These are phyloP conservation scores for Augochlorella aurata DNA, from an alignment of 2,888 invertebrate species.

Conservation along the genomic window DNA sequence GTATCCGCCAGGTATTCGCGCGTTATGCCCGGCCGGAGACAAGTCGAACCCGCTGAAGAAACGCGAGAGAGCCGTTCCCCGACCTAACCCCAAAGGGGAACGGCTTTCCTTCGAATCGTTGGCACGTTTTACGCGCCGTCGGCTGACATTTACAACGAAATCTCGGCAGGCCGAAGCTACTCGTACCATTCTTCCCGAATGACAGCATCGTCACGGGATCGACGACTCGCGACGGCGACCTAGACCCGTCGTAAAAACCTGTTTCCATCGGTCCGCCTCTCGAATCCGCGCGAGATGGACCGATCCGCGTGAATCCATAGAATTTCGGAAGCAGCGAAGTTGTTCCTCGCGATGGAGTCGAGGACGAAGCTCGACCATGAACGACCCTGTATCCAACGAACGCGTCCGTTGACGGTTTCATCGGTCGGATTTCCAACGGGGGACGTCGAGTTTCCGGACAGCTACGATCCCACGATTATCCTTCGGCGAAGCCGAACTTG, in stretches of 20 bases:
- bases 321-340: too few species aligned
- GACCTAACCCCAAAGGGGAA: conserved; percentile 26
- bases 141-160: conserved; percentile 70
- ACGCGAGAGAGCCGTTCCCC: conserved; percentile 19
- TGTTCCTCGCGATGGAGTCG: too few species aligned
- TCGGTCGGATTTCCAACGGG: conserved; percentile 15
- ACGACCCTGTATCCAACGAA: too few species aligned
- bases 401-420: not conserved
- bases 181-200: conserved; percentile 63
- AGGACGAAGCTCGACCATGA: too few species aligned
- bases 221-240: conserved; percentile 44
- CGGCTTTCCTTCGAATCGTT: conserved; percentile 66
- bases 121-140: conserved; percentile 60
- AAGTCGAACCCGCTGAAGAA: not conserved
- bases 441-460: conserved; percentile 31
- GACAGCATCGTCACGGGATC: conserved; percentile 48
- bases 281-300: conserved; percentile 35
- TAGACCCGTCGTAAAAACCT: conserved; percentile 61
- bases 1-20: conserved; percentile 33
- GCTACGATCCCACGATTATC: conserved; percentile 53
- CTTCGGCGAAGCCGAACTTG: conserved; percentile 8
- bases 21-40: not conserved
- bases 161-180: conserved; percentile 50
- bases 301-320: too few species aligned
- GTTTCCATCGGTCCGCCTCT: conserved; percentile 43